phyloP scores from a whole-genome alignment of 2,797 vertebrate genomes.

The Syngnathus rostellatus region DNA sequence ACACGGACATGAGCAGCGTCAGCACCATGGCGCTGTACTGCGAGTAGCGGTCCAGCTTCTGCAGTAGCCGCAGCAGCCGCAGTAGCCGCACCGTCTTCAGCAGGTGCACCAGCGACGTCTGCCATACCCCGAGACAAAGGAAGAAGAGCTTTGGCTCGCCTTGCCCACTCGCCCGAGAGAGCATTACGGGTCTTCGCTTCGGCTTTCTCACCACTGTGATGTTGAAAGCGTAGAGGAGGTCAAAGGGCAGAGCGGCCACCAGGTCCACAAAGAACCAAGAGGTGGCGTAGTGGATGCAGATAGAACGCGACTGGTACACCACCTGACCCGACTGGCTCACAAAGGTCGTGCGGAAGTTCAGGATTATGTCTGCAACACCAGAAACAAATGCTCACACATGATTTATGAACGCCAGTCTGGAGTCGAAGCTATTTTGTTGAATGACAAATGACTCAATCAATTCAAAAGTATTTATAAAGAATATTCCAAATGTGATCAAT shows the following conservation, averaged over 20 bases:
- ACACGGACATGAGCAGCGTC: constrained; percentile 88
- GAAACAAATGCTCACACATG: too few species aligned
- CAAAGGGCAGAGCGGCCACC: constrained; percentile 91
- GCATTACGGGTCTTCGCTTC: neutral
- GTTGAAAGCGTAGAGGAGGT: constrained; percentile 93
- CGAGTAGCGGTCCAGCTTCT: constrained; percentile 95
- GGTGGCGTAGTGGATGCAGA: constrained; percentile 92
- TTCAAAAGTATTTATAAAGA: too few species aligned
- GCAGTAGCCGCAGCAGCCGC: constrained; percentile 85
- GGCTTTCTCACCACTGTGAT: constrained; percentile 84
- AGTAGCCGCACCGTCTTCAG: constrained; percentile 90
- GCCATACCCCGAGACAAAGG: neutral
- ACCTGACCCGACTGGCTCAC: constrained; percentile 96
- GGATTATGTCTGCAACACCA: constrained; percentile 78
- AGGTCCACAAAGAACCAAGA: constrained; percentile 98
- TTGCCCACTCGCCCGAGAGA: neutral
- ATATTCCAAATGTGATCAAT: too few species aligned
- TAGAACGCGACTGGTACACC: constrained; percentile 85
- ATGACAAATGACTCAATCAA: too few species aligned
- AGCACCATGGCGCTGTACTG: constrained; percentile 96
- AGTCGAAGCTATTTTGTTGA: too few species aligned
- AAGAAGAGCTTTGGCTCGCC: neutral
- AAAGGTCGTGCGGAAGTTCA: constrained; percentile 94
- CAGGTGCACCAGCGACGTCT: constrained; percentile 93
- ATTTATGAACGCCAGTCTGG: too few species aligned